phyloP scores from a whole-genome alignment of 2,113 vertebrate genomes.

The Martes martes region DNA sequence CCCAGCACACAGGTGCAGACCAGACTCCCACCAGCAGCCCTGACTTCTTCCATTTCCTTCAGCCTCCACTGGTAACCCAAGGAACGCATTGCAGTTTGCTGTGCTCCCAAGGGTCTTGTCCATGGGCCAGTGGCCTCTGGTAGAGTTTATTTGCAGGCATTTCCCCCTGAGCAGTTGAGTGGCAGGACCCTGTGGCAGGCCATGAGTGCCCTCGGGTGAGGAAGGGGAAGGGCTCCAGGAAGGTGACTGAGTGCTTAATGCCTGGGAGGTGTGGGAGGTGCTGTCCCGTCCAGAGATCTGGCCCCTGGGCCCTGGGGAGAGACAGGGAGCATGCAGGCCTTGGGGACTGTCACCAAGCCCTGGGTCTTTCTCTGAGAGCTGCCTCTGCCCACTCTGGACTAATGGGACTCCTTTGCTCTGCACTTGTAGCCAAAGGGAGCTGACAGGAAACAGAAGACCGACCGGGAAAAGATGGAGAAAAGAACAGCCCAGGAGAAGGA shows the following conservation, averaged over 20 bases:
- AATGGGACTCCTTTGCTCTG: slow-evolving; percentile 69
- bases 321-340: neutral
- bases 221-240: neutral
- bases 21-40: neutral
- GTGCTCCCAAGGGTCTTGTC: neutral
- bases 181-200: neutral
- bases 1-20: neutral
- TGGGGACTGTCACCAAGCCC: neutral
- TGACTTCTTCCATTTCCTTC: rapidly evolving
- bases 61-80: neutral
- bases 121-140: neutral
- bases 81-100: neutral
- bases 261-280: neutral
- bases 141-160: neutral
- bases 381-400: neutral
- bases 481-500: slow-evolving; percentile 91
- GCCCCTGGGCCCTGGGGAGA: neutral
- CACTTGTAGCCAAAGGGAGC: slow-evolving; percentile 94
- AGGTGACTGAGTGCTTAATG: too few species aligned
- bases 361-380: neutral
- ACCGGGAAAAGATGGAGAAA: slow-evolving; percentile 95
- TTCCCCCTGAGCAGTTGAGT: neutral
- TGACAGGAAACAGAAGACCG: slow-evolving; percentile 96
- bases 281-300: neutral
- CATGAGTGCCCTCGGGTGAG: neutral